Conservation (phyloP, 2,888 invertebrate species). For the Saturnia japonica region DNA sequence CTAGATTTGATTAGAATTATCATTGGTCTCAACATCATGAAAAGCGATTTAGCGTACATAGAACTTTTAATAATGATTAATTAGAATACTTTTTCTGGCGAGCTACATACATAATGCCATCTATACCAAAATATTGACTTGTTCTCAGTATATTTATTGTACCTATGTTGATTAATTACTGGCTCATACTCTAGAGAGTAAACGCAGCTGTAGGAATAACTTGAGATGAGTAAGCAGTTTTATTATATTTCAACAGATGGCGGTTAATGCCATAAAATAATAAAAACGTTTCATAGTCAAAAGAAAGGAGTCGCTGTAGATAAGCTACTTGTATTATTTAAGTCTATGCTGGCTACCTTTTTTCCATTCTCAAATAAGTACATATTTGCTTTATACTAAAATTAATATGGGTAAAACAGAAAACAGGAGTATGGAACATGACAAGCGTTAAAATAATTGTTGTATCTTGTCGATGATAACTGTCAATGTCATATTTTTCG, state of each 20-base stretch:
- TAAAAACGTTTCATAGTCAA: neutral
- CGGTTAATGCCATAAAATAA: neutral
- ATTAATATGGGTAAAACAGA: neutral
- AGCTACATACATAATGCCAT: neutral
- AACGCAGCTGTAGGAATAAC: neutral
- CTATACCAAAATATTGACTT: neutral
- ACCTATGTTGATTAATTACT: too few species aligned
- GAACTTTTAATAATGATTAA: too few species aligned
- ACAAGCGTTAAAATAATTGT: slow-evolving; percentile 22
- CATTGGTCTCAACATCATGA: too few species aligned
- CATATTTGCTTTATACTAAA: neutral
- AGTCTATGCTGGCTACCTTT: neutral
- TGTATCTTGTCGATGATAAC: slow-evolving; percentile 36
- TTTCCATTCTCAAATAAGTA: neutral
- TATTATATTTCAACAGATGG: neutral
- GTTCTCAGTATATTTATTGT: too few species aligned
- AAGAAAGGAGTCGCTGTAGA: neutral
- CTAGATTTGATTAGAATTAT: too few species aligned
- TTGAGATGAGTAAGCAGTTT: neutral
- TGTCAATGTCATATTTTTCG: slow-evolving; percentile 43
- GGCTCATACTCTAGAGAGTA: neutral
- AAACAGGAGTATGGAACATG: neutral
- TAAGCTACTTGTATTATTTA: too few species aligned
- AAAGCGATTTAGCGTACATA: too few species aligned
- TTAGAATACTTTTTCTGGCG: too few species aligned